Evolutionary conservation across 2,113 vertebrate genomes (phyloP).

Genomic region (Mus musculus): DNA sequence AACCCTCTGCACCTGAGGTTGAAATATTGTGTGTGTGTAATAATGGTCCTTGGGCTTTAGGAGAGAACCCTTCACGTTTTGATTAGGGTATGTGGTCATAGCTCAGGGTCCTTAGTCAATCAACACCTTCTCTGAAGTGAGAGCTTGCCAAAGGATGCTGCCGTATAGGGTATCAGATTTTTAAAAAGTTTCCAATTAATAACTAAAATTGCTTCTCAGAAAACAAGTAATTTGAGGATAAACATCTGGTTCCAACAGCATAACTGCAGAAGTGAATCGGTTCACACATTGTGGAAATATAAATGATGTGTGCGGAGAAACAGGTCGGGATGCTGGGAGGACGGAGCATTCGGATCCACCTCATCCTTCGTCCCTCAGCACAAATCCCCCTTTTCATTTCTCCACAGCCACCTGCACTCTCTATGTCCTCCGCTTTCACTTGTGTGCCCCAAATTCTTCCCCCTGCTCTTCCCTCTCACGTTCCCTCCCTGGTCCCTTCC

Average conservation of each 20-base stretch:
- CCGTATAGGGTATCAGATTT: not conserved
- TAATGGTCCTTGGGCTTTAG: not conserved
- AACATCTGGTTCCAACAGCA: not conserved
- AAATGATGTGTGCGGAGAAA: not conserved
- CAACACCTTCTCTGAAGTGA: not conserved
- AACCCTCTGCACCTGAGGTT: not conserved
- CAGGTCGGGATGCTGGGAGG: not conserved
- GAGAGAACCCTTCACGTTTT: not conserved
- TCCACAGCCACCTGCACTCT: not conserved
- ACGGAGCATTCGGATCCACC: not conserved
- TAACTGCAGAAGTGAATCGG: not conserved
- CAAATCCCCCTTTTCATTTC: not conserved
- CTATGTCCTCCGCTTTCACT: not conserved
- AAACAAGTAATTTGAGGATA: not conserved
- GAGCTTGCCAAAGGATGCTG: not conserved
- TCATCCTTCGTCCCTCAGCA: rapidly evolving
- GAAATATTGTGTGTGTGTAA: not conserved
- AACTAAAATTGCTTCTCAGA: not conserved
- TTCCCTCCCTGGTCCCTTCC: constrained; percentile 35
- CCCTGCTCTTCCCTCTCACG: not conserved
- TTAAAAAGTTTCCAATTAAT: not conserved
- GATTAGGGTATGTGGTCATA: not conserved
- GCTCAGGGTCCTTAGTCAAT: not conserved
- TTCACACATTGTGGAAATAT: not conserved
- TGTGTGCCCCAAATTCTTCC: constrained; percentile 8